Conservation (phyloP, 2,797 vertebrate species). For the Molothrus ater region DNA sequence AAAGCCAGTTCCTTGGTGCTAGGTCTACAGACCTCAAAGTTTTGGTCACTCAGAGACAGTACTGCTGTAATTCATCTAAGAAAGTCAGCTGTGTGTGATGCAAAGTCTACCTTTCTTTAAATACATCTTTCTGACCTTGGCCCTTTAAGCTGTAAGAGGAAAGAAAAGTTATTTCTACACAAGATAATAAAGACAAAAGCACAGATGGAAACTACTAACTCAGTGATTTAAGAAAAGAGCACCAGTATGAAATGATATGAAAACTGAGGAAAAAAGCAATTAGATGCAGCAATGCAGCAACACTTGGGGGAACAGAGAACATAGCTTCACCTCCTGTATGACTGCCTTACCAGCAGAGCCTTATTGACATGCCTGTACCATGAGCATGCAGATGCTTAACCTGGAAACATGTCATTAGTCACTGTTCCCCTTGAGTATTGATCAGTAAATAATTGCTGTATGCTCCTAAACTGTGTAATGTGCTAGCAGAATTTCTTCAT, state of each 20-base stretch:
- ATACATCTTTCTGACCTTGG: background rate
- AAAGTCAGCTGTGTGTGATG: background rate
- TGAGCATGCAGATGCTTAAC: background rate
- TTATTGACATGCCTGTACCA: background rate
- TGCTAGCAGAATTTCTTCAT: background rate
- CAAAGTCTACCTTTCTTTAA: background rate
- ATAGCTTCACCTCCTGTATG: background rate
- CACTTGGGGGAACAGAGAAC: background rate
- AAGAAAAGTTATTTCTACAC: background rate
- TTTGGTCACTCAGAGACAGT: background rate
- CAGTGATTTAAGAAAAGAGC: background rate
- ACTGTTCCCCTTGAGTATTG: background rate
- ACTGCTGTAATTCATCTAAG: background rate
- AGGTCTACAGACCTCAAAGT: background rate
- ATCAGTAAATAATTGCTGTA: background rate
- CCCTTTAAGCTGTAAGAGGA: background rate
- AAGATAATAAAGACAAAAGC: background rate
- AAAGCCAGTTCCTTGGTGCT: background rate
- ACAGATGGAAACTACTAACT: background rate
- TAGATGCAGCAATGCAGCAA: background rate
- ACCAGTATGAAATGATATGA: background rate
- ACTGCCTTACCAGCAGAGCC: background rate
- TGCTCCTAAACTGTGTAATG: background rate
- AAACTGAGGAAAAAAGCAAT: rapidly evolving
- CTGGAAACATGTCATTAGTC: background rate